These are phyloP conservation scores for Cichlasoma orientale DNA, from an alignment of 2,797 vertebrate genomes.

Conservation along the genomic window DNA sequence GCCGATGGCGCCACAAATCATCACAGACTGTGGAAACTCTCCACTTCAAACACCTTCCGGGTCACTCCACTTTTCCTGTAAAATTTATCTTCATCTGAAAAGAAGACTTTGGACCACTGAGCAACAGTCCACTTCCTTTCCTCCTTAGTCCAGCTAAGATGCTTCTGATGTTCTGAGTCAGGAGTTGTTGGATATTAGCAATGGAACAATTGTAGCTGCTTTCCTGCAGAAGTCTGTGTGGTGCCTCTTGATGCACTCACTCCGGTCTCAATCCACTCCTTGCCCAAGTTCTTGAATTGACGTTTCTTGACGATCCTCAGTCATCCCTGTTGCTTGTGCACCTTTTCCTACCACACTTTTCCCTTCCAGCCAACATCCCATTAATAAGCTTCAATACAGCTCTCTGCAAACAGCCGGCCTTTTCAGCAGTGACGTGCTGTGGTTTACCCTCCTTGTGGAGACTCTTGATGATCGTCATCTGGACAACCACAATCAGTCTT, in stretches of 20 bases:
- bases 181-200: not conserved
- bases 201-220: not conserved
- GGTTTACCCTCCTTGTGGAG: not conserved
- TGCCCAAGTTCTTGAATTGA: too few relatives aligned
- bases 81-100: too few relatives aligned
- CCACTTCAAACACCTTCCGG: too few relatives aligned
- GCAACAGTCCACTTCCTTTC: not conserved
- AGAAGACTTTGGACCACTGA: not conserved
- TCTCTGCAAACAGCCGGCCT: not conserved
- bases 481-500: not conserved
- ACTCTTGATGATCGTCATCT: not conserved
- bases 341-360: not conserved
- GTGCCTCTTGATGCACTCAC: not conserved
- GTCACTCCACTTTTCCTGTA: too few relatives aligned
- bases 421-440: not conserved
- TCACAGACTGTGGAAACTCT: too few relatives aligned
- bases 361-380: not conserved
- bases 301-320: not conserved
- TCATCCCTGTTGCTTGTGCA: not conserved
- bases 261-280: not conserved
- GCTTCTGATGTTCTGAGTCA: not conserved
- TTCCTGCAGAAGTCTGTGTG: not conserved
- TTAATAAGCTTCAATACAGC: not conserved
- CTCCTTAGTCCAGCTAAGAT: not conserved
- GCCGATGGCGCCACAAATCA: too few relatives aligned